Evolutionary conservation across 1,140 invertebrate genomes (phyloP).

Genomic region (Oscheius sp.): DNA sequence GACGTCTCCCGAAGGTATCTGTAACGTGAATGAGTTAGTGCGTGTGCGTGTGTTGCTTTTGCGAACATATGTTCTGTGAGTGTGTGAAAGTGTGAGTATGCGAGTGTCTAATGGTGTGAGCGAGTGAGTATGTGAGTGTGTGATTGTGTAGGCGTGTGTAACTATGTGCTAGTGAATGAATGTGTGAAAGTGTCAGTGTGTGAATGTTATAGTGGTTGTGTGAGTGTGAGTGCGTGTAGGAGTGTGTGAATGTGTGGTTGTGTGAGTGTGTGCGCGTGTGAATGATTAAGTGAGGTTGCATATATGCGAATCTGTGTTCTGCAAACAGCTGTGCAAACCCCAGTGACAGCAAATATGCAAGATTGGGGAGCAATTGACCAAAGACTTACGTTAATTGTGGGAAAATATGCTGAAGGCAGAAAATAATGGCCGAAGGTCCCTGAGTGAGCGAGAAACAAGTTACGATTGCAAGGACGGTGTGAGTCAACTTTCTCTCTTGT

Average conservation of each 20-base stretch:
- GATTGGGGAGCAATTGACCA: background rate
- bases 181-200: background rate
- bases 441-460: slow-evolving; percentile 37
- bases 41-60: too few relatives aligned
- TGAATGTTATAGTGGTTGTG: background rate
- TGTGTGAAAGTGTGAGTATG: background rate
- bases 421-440: slow-evolving; percentile 28
- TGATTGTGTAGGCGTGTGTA: background rate
- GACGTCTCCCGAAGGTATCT: slow-evolving; percentile 17
- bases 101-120: background rate
- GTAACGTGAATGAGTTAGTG: slow-evolving; percentile 2
- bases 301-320: background rate
- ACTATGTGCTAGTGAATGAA: background rate
- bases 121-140: too few relatives aligned
- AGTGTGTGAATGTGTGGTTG: too few relatives aligned
- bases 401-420: slow-evolving; percentile 9
- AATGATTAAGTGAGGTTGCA: background rate
- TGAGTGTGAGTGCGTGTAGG: background rate
- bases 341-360: too few relatives aligned
- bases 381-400: slow-evolving; percentile 1
- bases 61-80: too few relatives aligned
- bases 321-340: too few relatives aligned
- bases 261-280: background rate
- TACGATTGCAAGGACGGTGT: slow-evolving; percentile 30
- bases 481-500: slow-evolving; percentile 35